Conservation (phyloP, 1,140 invertebrate genomes). For the Zaprionus ornatus region DNA sequence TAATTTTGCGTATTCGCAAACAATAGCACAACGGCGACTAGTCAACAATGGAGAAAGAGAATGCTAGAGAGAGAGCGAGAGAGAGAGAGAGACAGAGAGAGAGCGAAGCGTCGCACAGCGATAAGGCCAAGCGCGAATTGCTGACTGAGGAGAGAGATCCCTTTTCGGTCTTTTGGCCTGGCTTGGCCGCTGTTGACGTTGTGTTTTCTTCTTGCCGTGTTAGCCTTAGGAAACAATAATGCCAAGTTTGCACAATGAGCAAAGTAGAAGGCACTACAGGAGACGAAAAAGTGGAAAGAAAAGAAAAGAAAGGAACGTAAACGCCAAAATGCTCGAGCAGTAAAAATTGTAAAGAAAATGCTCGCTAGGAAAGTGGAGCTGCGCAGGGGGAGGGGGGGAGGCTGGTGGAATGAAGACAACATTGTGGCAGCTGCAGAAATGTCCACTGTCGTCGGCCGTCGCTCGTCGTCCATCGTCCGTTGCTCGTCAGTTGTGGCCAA, state of each 20-base stretch:
- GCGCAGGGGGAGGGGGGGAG: slow-evolving; percentile 46
- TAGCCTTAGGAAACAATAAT: slow-evolving; percentile 82
- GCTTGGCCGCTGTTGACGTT: slow-evolving; percentile 71
- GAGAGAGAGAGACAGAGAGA: not conserved
- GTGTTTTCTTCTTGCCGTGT: slow-evolving; percentile 67
- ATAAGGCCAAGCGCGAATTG: slow-evolving; percentile 57
- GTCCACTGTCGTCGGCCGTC: slow-evolving; percentile 62
- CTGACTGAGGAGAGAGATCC: slow-evolving; percentile 1
- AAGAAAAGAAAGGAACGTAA: slow-evolving; percentile 53
- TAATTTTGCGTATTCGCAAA: slow-evolving; percentile 80
- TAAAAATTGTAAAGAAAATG: slow-evolving; percentile 78
- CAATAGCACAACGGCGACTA: slow-evolving; percentile 69
- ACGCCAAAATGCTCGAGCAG: slow-evolving; percentile 69
- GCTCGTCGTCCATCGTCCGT: not conserved
- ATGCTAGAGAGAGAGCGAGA: not conserved
- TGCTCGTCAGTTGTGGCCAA: slow-evolving; percentile 31
- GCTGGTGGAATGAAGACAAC: slow-evolving; percentile 68
- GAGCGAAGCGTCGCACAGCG: slow-evolving; percentile 1
- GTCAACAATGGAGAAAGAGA: slow-evolving; percentile 60
- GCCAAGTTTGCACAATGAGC: slow-evolving; percentile 81
- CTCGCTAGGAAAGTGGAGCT: slow-evolving; percentile 54
- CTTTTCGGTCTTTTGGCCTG: slow-evolving; percentile 31
- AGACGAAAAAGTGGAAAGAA: slow-evolving; percentile 17
- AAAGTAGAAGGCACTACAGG: slow-evolving; percentile 51
- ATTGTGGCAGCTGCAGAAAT: slow-evolving; percentile 81